phyloP scores from a whole-genome alignment of 2,113 vertebrate genomes.

The Orientallactaga bullata region DNA sequence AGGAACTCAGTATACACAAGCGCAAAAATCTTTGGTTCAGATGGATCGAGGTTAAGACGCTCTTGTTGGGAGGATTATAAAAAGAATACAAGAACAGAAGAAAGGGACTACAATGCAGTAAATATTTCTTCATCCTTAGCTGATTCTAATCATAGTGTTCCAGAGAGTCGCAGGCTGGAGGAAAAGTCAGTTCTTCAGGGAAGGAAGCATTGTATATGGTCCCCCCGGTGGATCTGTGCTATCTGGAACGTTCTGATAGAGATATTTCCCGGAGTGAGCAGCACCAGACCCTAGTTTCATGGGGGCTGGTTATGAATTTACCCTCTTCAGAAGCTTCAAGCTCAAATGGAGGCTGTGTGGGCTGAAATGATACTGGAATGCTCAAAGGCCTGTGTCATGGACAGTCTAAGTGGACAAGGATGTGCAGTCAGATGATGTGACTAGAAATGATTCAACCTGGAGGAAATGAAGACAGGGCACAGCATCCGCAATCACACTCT shows the following conservation, averaged over 20 bases:
- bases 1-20: not conserved
- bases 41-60: not conserved
- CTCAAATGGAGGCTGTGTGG: not conserved
- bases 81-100: slow-evolving; percentile 15
- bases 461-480: not conserved
- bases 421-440: not conserved
- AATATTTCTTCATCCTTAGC: slow-evolving; percentile 32
- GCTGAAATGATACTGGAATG: not conserved
- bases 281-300: slow-evolving; percentile 41
- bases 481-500: not conserved
- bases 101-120: not conserved
- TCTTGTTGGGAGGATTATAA: slow-evolving; percentile 35
- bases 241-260: slow-evolving; percentile 32
- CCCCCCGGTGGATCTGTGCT: not conserved
- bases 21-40: not conserved
- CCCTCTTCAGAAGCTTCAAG: slow-evolving; percentile 26
- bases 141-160: slow-evolving; percentile 41
- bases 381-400: slow-evolving; percentile 40
- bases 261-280: slow-evolving; percentile 50
- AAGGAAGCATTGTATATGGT: slow-evolving; percentile 26
- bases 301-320: slow-evolving; percentile 61
- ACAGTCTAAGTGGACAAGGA: not conserved
- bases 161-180: not conserved
- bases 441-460: not conserved
- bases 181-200: slow-evolving; percentile 54